Percentiles rank a stretch among this genome's conserved stretches.
Conservation (phyloP, 2,888 invertebrate species). For the Tiphia femorata region DNA sequence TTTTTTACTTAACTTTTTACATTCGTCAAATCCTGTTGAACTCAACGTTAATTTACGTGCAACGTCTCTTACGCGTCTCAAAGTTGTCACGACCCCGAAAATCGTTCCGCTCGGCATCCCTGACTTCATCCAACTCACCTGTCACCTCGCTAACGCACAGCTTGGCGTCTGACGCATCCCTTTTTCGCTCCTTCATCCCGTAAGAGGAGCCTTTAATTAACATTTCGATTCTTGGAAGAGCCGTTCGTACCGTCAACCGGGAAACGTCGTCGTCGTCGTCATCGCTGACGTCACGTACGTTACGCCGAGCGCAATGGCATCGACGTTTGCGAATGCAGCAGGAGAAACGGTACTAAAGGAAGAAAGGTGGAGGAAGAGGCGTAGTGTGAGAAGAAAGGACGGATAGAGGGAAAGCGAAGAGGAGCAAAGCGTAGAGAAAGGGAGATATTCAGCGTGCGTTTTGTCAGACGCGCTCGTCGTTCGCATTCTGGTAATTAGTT, state of each 20-base stretch:
- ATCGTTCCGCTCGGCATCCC: not conserved
- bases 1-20: no score
- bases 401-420: slow-evolving; percentile 9
- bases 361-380: slow-evolving; percentile 18
- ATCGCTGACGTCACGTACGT: slow-evolving; percentile 20
- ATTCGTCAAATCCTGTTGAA: no score
- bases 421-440: slow-evolving; percentile 17
- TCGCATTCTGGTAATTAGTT: slow-evolving; percentile 66
- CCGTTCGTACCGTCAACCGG: slow-evolving; percentile 27
- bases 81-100: not conserved
- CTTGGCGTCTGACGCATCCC: slow-evolving; percentile 17
- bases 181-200: slow-evolving; percentile 24
- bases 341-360: no score
- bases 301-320: slow-evolving; percentile 19
- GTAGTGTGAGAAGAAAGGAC: slow-evolving; percentile 12
- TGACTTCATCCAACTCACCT: not conserved
- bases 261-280: slow-evolving; percentile 13
- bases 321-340: slow-evolving; percentile 13
- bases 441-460: slow-evolving; percentile 35
- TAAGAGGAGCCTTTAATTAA: slow-evolving; percentile 55
- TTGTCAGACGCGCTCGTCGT: slow-evolving; percentile 56
- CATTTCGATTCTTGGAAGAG: slow-evolving; percentile 54
- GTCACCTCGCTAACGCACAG: slow-evolving; percentile 10
- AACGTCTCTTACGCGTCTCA: no score
- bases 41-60: no score